These are phyloP conservation scores for Psix sp. DNA, from an alignment of 1,140 invertebrate genomes.

Conservation along the genomic window DNA sequence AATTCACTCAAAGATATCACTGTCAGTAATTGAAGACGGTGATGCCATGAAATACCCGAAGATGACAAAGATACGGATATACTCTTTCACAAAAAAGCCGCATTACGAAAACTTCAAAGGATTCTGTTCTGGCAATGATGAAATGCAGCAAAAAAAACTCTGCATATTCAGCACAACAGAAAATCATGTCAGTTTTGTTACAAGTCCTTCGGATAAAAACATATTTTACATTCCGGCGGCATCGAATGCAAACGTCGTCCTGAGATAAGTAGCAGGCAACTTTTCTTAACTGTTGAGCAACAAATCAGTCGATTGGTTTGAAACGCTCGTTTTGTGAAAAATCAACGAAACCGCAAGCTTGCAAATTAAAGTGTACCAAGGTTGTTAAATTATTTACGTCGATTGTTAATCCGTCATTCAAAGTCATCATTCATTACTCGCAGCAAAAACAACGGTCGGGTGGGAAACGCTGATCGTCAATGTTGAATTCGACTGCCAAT, in stretches of 20 bases:
- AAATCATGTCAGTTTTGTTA: conserved; percentile 22
- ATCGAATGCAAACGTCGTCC: no score
- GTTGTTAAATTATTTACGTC: no score
- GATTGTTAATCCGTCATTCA: no score
- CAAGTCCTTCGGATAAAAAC: conserved; percentile 10
- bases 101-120: conserved; percentile 32
- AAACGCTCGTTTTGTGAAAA: no score
- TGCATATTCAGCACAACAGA: conserved; percentile 4
- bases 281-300: conserved; percentile 11
- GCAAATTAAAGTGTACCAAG: no score
- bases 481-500: no score
- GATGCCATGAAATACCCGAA: conserved; percentile 1
- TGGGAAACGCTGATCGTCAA: no score
- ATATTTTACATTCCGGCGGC: conserved; percentile 28
- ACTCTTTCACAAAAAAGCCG: conserved; percentile 1
- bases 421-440: no score
- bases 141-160: conserved; percentile 20
- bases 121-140: conserved; percentile 2
- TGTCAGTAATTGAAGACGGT: conserved; percentile 21
- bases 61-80: conserved; percentile 18
- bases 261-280: no score
- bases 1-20: conserved; percentile 18
- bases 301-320: conserved; percentile 1
- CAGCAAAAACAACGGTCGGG: no score
- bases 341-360: no score